Evolutionary conservation across 2,113 vertebrate species (phyloP).

Genomic region (Myrmecobius fasciatus): DNA sequence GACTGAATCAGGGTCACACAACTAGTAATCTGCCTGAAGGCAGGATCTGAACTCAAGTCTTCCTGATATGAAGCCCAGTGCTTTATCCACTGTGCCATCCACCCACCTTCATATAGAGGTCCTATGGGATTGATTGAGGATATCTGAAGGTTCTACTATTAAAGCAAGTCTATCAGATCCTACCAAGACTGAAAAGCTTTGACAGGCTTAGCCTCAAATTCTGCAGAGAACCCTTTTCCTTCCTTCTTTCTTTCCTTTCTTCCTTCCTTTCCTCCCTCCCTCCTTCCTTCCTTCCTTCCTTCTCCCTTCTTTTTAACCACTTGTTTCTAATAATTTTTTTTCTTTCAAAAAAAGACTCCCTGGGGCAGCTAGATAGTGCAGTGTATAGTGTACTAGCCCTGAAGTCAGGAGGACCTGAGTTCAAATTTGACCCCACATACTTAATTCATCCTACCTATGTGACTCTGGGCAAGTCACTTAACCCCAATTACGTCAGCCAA

Average conservation of each 20-base stretch:
- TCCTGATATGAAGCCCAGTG: neutral
- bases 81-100: neutral
- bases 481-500: no score
- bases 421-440: no score
- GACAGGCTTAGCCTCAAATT: neutral
- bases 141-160: neutral
- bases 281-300: no score
- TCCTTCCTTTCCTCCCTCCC: no score
- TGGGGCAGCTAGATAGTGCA: no score
- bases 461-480: no score
- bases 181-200: neutral
- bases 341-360: neutral
- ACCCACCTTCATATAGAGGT: neutral
- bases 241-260: no score
- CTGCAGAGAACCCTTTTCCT: neutral
- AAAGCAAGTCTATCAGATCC: neutral
- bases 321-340: neutral
- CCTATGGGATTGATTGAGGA: neutral
- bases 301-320: neutral
- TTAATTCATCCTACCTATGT: no score
- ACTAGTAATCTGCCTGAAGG: neutral
- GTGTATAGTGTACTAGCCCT: no score
- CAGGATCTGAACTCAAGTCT: neutral
- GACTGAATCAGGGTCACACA: neutral
- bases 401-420: no score